Percentiles rank a stretch among this genome's conserved stretches.
Evolutionary conservation across 2,797 vertebrate genomes (phyloP).

Genomic region (Rhynchonycteris naso): DNA sequence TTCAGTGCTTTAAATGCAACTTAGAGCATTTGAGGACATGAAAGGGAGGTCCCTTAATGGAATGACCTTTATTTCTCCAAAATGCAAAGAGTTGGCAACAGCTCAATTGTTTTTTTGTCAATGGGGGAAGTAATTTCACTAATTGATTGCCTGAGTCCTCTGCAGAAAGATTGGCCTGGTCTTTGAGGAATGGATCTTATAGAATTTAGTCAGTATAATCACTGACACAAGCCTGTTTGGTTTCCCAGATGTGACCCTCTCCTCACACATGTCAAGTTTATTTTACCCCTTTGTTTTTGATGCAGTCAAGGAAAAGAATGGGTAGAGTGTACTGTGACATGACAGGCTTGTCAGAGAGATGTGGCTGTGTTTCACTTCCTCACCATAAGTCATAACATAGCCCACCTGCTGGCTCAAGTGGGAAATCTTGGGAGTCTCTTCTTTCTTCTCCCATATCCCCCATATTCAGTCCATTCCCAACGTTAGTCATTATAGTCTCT

Average conservation of each 20-base stretch:
- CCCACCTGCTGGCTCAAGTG: background rate
- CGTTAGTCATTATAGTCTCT: slow-evolving; percentile 24
- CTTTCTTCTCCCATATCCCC: background rate
- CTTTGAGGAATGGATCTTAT: slow-evolving; percentile 62
- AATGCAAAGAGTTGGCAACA: slow-evolving; percentile 38
- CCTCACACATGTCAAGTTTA: slow-evolving; percentile 1
- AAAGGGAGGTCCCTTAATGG: background rate
- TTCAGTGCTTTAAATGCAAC: slow-evolving; percentile 44
- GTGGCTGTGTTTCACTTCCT: background rate
- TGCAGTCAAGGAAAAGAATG: background rate
- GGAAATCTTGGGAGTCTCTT: background rate
- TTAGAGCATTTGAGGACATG: slow-evolving; percentile 36
- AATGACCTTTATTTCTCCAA: slow-evolving; percentile 59
- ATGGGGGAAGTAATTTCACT: slow-evolving; percentile 62
- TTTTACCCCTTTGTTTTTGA: slow-evolving; percentile 43
- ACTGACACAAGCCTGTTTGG: slow-evolving; percentile 4
- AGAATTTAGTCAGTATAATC: slow-evolving; percentile 47
- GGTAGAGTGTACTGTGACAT: background rate
- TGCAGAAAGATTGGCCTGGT: slow-evolving; percentile 45
- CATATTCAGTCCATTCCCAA: background rate
- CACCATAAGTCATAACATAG: background rate
- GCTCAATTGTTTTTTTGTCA: slow-evolving; percentile 60
- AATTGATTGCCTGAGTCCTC: slow-evolving; percentile 63
- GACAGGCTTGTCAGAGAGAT: background rate
- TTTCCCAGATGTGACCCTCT: slow-evolving; percentile 55